These are phyloP conservation scores for Ophion costatus DNA, from an alignment of 2,888 invertebrate species.

Conservation along the genomic window DNA sequence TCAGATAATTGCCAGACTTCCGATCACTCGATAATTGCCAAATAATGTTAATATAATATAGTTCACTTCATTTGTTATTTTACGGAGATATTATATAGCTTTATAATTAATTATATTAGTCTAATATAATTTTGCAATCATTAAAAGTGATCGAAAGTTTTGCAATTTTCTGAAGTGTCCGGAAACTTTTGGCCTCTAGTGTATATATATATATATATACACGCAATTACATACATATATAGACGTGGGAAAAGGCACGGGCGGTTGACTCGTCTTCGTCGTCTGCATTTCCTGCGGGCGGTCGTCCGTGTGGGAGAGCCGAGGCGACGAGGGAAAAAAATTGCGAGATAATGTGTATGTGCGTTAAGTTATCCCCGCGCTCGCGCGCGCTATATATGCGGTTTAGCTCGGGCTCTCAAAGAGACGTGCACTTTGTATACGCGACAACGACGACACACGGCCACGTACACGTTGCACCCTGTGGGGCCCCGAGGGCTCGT, in stretches of 20 bases:
- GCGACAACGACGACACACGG: neutral
- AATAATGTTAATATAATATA: no score
- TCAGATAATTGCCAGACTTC: no score
- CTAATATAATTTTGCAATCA: no score
- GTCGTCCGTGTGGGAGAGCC: neutral
- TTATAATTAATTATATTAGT: no score
- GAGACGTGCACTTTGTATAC: slow-evolving; percentile 43
- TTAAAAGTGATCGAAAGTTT: no score
- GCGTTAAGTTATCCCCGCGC: neutral
- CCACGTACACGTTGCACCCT: neutral
- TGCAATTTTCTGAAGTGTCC: no score
- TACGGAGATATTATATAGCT: no score
- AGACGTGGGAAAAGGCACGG: slow-evolving; percentile 56
- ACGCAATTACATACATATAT: neutral
- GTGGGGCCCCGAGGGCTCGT: slow-evolving; percentile 57
- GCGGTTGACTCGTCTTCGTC: slow-evolving; percentile 43
- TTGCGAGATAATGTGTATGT: slow-evolving; percentile 21
- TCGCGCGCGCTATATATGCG: neutral
- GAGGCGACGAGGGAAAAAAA: slow-evolving; percentile 14
- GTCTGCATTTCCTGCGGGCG: slow-evolving; percentile 14
- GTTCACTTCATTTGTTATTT: no score
- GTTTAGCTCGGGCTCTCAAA: slow-evolving; percentile 9
- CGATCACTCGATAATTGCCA: no score
- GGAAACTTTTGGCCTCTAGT: no score
- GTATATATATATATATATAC: no score